Base-by-base conservation (phyloP, 2,888 invertebrate genomes). In the Gerosis bhagava region DNA sequence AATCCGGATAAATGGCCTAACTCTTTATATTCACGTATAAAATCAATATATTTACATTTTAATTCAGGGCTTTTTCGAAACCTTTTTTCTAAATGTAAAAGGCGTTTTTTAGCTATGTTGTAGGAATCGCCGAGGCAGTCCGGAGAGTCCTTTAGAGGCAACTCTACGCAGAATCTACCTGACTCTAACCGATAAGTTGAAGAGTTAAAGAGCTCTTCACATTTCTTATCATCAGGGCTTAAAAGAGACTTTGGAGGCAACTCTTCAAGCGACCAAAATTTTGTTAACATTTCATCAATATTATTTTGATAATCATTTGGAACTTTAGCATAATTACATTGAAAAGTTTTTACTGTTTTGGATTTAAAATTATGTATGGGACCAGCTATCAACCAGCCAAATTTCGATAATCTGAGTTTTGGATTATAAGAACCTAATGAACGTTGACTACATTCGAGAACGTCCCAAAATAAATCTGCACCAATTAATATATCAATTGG, bases 1-100 rank as follows among this genome's bases (percentile, higher is more conserved):
- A 35, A 35, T 10, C 29, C 13, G 6, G 49, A 37, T 0, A 40
- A 22, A 32, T 54, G 51, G 13, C 54, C 54, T 32, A 54, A 13
- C 2, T 11, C 28, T 4, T 5, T 12, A 28, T 39, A 39, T 28
- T 39, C 39, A 8, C 19, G 19, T 7, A 39, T 39, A 21, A 39
- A 39, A 3, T 39, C 4, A 4, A 12, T 7, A 8, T 39, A 39
- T 5, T 39, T 12, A 5, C 4, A 0, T 12, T 39, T 39, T n/a
- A 39, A 13, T 3, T 7, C 1, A 0, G 17, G 12, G 19, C 28
- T 17, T 26, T n/a, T 17, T 1, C 6, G 10, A 16, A 39, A 39
- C 5, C 39, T 10, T 26, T 22, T 26, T 19, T 39, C 28, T 19
- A 39, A 28, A 2, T 0, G 5, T 12, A 11, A 5, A 12, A 39